These are phyloP conservation scores for Brachypteracias leptosomus DNA, from an alignment of 2,113 vertebrate genomes.

Conservation along the genomic window DNA sequence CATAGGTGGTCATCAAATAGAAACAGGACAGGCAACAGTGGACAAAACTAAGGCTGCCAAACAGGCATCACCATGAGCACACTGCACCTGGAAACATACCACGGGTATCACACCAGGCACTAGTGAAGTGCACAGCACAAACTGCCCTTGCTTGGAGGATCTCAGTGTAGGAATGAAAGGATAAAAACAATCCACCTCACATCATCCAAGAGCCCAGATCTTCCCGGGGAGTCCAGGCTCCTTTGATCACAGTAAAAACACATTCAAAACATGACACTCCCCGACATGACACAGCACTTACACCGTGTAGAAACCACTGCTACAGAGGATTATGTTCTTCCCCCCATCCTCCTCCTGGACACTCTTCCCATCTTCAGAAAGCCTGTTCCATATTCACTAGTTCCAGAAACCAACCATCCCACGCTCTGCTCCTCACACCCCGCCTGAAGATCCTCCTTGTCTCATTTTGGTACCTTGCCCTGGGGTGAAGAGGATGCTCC, in stretches of 20 bases:
- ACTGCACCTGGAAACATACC: not conserved
- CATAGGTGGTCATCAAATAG: not conserved
- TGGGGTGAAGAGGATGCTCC: not conserved
- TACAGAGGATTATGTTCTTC: not conserved
- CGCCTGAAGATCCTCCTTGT: not conserved
- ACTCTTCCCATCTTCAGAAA: no score
- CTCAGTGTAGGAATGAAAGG: not conserved
- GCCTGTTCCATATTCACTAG: slow-evolving; percentile 20
- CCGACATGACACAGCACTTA: slow-evolving; percentile 5
- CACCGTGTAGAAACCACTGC: slow-evolving; percentile 11
- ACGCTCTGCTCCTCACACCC: not conserved
- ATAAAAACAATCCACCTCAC: not conserved
- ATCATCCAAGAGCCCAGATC: not conserved
- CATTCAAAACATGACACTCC: not conserved
- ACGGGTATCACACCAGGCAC: no score
- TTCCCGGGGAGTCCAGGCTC: not conserved
- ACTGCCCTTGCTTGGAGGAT: not conserved
- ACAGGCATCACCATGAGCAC: fast-evolving
- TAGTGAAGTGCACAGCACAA: not conserved
- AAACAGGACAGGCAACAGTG: not conserved
- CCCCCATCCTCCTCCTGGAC: no score
- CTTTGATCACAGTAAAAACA: slow-evolving; percentile 34
- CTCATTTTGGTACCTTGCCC: not conserved
- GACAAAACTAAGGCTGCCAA: not conserved
- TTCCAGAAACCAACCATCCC: slow-evolving; percentile 16